Base-by-base conservation (phyloP, 2,113 vertebrate genomes). In the Bettongia penicillata region DNA sequence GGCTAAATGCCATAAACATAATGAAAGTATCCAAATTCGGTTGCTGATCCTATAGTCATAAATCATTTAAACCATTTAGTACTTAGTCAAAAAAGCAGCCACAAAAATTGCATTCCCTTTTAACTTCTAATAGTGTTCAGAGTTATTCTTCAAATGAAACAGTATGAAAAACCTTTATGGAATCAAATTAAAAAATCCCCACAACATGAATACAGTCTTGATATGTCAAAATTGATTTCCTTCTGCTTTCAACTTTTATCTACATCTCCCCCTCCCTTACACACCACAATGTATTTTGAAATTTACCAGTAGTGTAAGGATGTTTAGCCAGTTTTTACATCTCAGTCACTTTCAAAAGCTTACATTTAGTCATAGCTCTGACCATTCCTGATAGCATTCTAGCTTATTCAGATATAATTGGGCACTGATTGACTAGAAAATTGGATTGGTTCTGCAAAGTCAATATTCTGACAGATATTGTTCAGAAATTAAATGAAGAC, bases 221-320 rank as follows among this genome's bases (percentile, higher is more conserved):
- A 96, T 2, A 6, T 90, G 53, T 93, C 93, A 98, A 95, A 95
- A 97, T 92, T 96, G 95, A 97, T 96, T 97, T 48, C n/a, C 92
- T 96, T 57, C 0, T 94, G 55, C 28, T 97, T 98, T 95, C 77
- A 92, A 92, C 68, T 91, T 96, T 97, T 89, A 57, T 50, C 51
- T 49, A 31, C 51, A 95, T 94, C 43, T 26, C 89, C 93, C 96
- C 94, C 90, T 95, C 53, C 48, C 97, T 96, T 93, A 95, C 37
- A 92, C 77, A 48, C 90, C 50, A 93, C 90, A 95, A 92, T 98
- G 49, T 93, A 91, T 94, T 98, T 98, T 95, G 96, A 92, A 96
- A 93, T 26, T 50, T 96, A 25, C 47, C 68, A 97, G 61, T 28
- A 6, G 16, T 91, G 55, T 61, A 94, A 94, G 97, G 28, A 51